Evolutionary conservation across 2,888 invertebrate genomes (phyloP).

Genomic region (Ectemnius cavifrons): DNA sequence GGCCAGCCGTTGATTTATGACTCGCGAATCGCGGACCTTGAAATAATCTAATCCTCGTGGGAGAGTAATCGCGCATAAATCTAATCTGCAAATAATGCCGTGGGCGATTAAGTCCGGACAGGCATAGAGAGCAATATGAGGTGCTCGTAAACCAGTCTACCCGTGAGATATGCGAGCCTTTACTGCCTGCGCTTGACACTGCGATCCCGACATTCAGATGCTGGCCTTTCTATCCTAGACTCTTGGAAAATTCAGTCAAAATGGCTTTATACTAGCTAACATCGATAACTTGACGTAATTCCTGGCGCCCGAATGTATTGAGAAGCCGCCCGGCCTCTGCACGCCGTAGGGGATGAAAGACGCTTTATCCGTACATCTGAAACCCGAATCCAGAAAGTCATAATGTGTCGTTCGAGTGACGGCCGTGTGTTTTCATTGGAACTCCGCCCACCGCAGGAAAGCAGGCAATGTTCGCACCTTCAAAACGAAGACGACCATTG

Average conservation of each 20-base stretch:
- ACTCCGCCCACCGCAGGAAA: constrained; percentile 53
- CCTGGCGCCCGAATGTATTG: constrained; percentile 7
- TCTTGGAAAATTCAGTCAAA: constrained; percentile 3
- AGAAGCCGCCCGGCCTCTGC: not conserved
- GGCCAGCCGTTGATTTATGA: constrained; percentile 46
- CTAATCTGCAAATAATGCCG: constrained; percentile 45
- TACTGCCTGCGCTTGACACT: constrained; percentile 5
- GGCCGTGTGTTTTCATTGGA: constrained; percentile 58
- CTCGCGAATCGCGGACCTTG: constrained; percentile 43
- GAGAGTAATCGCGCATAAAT: constrained; percentile 51
- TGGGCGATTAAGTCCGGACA: constrained; percentile 42
- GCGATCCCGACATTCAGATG: not conserved
- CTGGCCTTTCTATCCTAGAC: not conserved
- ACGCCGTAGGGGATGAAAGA: constrained; percentile 5
- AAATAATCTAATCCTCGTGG: constrained; percentile 40
- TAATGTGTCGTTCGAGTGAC: constrained; percentile 34
- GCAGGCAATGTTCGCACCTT: constrained; percentile 67
- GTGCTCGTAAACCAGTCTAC: constrained; percentile 14
- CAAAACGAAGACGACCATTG: constrained; percentile 63
- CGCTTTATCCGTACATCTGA: not conserved
- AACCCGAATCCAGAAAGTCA: not conserved
- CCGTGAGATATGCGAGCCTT: constrained; percentile 9
- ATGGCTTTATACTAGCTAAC: not conserved
- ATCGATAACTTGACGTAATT: too few relatives aligned
- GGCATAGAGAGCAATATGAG: constrained; percentile 31